Conservation (phyloP, 2,888 invertebrate genomes). For the Heteropelma amictum region DNA sequence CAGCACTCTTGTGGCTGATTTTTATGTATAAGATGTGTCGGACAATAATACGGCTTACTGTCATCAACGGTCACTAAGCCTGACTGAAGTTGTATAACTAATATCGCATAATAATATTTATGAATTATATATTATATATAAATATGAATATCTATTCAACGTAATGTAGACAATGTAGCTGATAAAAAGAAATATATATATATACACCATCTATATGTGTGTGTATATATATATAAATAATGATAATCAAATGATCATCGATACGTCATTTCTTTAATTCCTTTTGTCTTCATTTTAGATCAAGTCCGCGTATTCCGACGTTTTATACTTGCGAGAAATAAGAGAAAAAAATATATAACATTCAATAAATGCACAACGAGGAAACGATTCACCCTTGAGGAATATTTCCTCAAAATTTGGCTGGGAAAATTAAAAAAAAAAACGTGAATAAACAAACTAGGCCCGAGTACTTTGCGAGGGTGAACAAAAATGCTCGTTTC, state of each 20-base stretch:
- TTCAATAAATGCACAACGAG: too few relatives aligned
- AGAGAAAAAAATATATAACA: too few relatives aligned
- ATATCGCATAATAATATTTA: conserved; percentile 56
- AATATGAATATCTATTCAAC: conserved; percentile 49
- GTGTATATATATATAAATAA: conserved; percentile 43
- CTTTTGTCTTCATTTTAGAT: neutral
- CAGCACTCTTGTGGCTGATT: conserved; percentile 22
- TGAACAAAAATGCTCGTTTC: too few relatives aligned
- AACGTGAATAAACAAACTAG: too few relatives aligned
- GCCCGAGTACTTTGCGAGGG: too few relatives aligned
- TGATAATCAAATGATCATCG: conserved; percentile 55
- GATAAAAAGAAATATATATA: conserved; percentile 50
- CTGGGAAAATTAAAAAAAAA: too few relatives aligned
- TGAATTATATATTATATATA: conserved; percentile 51
- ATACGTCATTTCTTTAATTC: conserved; percentile 36
- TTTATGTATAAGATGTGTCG: conserved; percentile 58
- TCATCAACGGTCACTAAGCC: conserved; percentile 60
- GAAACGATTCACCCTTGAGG: too few relatives aligned
- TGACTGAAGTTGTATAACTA: conserved; percentile 59
- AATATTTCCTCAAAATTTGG: too few relatives aligned
- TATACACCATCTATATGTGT: conserved; percentile 48
- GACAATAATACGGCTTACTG: conserved; percentile 63
- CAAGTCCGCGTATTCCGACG: neutral
- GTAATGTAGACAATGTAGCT: conserved; percentile 46
- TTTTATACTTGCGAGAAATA: too few relatives aligned